Evolutionary conservation across 2,888 invertebrate genomes (phyloP).

Genomic region (Sarcophaga carnaria): DNA sequence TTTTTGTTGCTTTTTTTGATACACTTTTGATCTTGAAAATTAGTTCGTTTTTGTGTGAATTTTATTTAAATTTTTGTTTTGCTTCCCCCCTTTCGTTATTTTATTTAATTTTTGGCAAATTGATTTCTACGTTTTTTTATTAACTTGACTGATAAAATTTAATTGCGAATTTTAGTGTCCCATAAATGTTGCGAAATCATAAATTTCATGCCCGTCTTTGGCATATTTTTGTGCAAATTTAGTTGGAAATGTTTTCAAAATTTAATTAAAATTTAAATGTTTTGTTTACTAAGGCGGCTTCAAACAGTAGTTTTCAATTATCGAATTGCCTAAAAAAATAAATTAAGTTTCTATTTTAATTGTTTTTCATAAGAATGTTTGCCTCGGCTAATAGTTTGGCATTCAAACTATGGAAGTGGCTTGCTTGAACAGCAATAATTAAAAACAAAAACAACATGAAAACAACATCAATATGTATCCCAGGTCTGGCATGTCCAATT

Average conservation of each 20-base stretch:
- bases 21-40: conserved; percentile 61
- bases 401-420: too few relatives aligned
- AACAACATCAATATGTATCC: too few relatives aligned
- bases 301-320: too few relatives aligned
- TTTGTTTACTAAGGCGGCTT: too few relatives aligned
- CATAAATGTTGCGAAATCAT: conserved; percentile 31
- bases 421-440: too few relatives aligned
- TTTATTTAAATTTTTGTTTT: conserved; percentile 3
- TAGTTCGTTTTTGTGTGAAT: neutral
- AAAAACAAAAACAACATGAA: too few relatives aligned
- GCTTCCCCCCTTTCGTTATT: neutral
- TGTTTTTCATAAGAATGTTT: too few relatives aligned
- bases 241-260: neutral
- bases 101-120: conserved; percentile 11
- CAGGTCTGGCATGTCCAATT: too few relatives aligned
- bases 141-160: conserved; percentile 49
- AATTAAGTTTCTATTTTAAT: too few relatives aligned
- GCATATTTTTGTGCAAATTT: too few relatives aligned
- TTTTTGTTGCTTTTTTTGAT: conserved; percentile 24
- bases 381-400: too few relatives aligned
- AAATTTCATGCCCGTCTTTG: neutral
- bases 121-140: neutral
- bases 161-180: conserved; percentile 31
- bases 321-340: too few relatives aligned
- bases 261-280: neutral